These are phyloP conservation scores for Penelope pileata DNA, from an alignment of 2,113 vertebrate genomes.

Conservation along the genomic window DNA sequence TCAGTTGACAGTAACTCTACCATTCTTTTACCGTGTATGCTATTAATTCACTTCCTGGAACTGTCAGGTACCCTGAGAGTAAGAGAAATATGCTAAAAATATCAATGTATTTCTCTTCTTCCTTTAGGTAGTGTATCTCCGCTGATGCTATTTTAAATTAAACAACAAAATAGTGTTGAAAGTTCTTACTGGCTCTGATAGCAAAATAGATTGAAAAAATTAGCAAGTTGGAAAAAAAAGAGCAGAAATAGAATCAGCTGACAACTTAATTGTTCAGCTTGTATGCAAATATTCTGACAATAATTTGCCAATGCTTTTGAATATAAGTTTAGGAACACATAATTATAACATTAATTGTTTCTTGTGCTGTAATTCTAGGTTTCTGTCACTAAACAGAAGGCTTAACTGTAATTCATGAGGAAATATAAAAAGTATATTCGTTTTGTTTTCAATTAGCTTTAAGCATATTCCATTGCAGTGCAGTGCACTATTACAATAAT, in stretches of 20 bases:
- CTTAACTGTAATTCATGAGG: conserved; percentile 50
- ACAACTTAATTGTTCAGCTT: conserved; percentile 51
- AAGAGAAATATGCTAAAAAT: conserved; percentile 36
- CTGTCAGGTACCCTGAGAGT: conserved; percentile 23
- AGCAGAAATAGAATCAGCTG: conserved; percentile 37
- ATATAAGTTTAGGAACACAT: conserved; percentile 48
- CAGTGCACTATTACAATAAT: conserved; percentile 41
- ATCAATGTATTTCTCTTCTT: background rate
- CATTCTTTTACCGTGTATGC: conserved; percentile 25
- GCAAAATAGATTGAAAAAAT: conserved; percentile 45
- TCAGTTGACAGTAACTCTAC: background rate
- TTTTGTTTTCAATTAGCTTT: conserved; percentile 56
- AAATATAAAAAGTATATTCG: conserved; percentile 44
- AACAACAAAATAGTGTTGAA: background rate
- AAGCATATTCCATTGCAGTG: conserved; percentile 33
- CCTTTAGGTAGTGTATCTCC: background rate
- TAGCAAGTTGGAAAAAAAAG: background rate
- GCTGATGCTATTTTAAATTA: conserved; percentile 28
- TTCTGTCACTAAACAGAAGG: conserved; percentile 73
- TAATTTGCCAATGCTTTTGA: conserved; percentile 46
- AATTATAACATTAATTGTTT: conserved; percentile 71
- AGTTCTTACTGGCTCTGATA: conserved; percentile 59
- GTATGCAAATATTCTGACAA: conserved; percentile 60
- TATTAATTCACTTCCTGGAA: conserved; percentile 47
- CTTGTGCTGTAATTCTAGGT: conserved; percentile 68